Evolutionary conservation across 1,140 invertebrate species (phyloP), one percentile per base, ranked within the genome.

Genomic region (Sitodiplosis mosellana): DNA sequence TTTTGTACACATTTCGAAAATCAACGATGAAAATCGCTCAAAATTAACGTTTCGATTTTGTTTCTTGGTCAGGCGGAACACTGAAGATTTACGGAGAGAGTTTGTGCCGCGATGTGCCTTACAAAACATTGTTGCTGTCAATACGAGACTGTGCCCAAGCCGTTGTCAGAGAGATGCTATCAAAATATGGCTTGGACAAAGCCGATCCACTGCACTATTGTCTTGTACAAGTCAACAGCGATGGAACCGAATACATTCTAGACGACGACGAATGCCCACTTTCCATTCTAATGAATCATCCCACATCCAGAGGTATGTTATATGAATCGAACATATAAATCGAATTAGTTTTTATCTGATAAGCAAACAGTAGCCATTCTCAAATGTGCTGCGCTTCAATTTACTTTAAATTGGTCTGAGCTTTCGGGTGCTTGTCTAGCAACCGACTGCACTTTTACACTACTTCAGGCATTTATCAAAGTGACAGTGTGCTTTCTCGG

Each of bases 41-140:
- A 27, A 27, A 27, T 5, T 27, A 10, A 27, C 10, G 3, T 27
- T 5, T 27, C 10, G 10, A 27, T 27, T 27, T 27, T 27, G 3
- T 27, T 27, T 27, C 10, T 10, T 27, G 27, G 4, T 5, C 27
- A 65, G 87, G 95, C 45, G 95, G 94, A 43, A 97, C 92, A 5
- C 67, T 99, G 20, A 96, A 98, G 69, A 96, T 99, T 55, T 98
- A 97, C 68, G 95, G 95, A 20, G 90, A 95, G 64, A 87, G 90
- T 12, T 71, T 99, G 7, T 91, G 90, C 60, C 83, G 87, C 56
- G 92, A 96, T 70, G 90, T 97, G 51, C 94, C 95, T 38, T 99
- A 99, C 67, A 98, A 99, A 71, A 98, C 95, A 2, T 69, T 99
- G 36, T 71, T 99, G 51, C 70, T 99, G 27, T 95, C 92, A 17